Evolutionary conservation across 2,113 vertebrate species (phyloP).

Genomic region (Mola mola): DNA sequence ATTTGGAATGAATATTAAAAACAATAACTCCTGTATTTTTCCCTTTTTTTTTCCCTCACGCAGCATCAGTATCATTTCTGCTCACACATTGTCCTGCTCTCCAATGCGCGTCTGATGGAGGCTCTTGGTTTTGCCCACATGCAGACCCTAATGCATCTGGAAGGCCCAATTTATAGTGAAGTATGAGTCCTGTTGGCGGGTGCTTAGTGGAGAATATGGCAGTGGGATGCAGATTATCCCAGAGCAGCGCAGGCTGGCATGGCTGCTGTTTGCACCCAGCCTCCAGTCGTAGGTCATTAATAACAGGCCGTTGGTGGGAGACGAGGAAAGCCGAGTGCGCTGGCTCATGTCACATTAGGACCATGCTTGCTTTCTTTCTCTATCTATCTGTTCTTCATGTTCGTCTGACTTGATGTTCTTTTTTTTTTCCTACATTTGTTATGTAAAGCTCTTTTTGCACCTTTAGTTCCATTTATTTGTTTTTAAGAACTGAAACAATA

Average conservation of each 20-base stretch:
- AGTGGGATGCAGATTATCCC: constrained; percentile 61
- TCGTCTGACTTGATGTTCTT: background rate
- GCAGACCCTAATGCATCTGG: constrained; percentile 44
- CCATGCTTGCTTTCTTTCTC: background rate
- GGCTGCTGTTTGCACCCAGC: constrained; percentile 30
- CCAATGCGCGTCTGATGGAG: constrained; percentile 25
- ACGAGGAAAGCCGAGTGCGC: background rate
- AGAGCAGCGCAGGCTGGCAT: constrained; percentile 16
- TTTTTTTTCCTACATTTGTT: background rate
- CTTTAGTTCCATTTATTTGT: background rate
- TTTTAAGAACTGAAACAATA: too few relatives aligned
- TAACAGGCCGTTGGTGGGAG: constrained; percentile 20
- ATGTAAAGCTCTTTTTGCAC: background rate
- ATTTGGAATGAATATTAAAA: constrained; percentile 28
- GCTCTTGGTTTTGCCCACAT: constrained; percentile 6
- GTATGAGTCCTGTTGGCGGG: constrained; percentile 57
- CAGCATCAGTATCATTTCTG: background rate
- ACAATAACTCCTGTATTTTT: constrained; percentile 1
- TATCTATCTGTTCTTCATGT: background rate
- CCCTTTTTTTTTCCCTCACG: background rate
- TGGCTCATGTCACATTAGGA: background rate
- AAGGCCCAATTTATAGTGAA: constrained; percentile 62
- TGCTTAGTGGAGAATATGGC: constrained; percentile 52
- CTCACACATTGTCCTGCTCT: too few relatives aligned
- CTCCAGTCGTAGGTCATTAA: constrained; percentile 52